Percentiles rank a stretch among this genome's conserved stretches.
Evolutionary conservation across 1,140 invertebrate species (phyloP).

Genomic region (Temnothorax curvispinosus): DNA sequence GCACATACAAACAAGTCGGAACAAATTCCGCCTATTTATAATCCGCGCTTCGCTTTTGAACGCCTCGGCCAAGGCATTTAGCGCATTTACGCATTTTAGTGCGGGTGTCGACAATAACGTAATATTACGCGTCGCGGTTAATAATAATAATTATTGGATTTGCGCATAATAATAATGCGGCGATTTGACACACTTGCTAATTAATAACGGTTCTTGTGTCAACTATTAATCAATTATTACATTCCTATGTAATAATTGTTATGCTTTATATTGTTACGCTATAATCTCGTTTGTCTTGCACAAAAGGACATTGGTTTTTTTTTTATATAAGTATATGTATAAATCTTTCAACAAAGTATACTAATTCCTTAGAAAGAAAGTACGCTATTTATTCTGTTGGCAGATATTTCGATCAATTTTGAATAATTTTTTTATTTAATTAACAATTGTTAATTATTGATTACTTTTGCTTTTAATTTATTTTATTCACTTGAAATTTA

Average conservation of each 20-base stretch:
- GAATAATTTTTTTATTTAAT: background rate
- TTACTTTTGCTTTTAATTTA: background rate
- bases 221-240: background rate
- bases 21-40: slow-evolving; percentile 47
- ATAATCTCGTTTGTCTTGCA: background rate
- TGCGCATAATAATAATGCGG: background rate
- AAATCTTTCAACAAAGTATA: background rate
- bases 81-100: background rate
- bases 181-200: background rate
- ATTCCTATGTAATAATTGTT: background rate
- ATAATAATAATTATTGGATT: too few species aligned
- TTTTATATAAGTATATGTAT: background rate
- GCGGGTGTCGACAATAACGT: background rate
- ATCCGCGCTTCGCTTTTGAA: background rate
- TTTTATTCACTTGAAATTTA: background rate
- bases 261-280: background rate
- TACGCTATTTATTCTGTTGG: background rate
- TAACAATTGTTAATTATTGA: background rate
- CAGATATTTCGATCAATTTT: background rate
- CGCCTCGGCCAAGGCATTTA: background rate
- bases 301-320: background rate
- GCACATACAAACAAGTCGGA: background rate
- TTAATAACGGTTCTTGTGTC: background rate
- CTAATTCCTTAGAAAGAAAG: background rate
- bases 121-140: background rate